phyloP scores from a whole-genome alignment of 2,888 invertebrate genomes.

The Caradrina kadenii region DNA sequence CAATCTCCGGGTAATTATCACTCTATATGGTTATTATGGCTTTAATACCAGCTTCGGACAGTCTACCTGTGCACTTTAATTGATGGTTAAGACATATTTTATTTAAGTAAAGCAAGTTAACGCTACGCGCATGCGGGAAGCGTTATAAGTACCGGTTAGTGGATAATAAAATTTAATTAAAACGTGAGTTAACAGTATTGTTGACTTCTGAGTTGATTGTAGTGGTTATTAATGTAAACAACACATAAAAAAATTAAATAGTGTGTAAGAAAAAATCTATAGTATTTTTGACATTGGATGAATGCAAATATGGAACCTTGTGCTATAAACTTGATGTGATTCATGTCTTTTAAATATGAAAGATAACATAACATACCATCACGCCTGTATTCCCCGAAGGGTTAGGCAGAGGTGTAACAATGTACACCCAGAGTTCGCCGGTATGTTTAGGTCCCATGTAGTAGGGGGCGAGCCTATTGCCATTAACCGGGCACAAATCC shows the following conservation, averaged over 20 bases:
- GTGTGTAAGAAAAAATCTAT: not conserved
- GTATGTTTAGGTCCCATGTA: too few relatives aligned
- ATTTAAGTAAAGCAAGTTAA: constrained; percentile 38
- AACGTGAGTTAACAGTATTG: constrained; percentile 37
- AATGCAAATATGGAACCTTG: constrained; percentile 31
- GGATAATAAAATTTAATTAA: constrained; percentile 52
- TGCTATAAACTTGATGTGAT: constrained; percentile 38
- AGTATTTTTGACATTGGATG: not conserved
- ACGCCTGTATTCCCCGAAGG: too few relatives aligned
- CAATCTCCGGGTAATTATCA: constrained; percentile 60
- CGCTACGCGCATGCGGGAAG: constrained; percentile 39
- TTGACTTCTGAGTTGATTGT: constrained; percentile 14
- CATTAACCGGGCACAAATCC: too few relatives aligned
- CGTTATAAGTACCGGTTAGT: constrained; percentile 49
- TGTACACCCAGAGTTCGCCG: too few relatives aligned
- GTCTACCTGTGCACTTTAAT: constrained; percentile 38
- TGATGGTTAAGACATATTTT: constrained; percentile 41
- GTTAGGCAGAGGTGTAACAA: too few relatives aligned
- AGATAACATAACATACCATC: too few relatives aligned
- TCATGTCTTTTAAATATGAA: constrained; percentile 37
- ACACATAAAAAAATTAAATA: constrained; percentile 7
- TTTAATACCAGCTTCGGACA: constrained; percentile 46
- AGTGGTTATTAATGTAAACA: constrained; percentile 12
- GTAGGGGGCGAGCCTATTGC: too few relatives aligned
- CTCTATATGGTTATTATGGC: constrained; percentile 37